Percentiles rank a stretch among this genome's conserved stretches.
These are phyloP conservation scores for Ceryle rudis DNA, from an alignment of 2,797 vertebrate species.

Conservation along the genomic window DNA sequence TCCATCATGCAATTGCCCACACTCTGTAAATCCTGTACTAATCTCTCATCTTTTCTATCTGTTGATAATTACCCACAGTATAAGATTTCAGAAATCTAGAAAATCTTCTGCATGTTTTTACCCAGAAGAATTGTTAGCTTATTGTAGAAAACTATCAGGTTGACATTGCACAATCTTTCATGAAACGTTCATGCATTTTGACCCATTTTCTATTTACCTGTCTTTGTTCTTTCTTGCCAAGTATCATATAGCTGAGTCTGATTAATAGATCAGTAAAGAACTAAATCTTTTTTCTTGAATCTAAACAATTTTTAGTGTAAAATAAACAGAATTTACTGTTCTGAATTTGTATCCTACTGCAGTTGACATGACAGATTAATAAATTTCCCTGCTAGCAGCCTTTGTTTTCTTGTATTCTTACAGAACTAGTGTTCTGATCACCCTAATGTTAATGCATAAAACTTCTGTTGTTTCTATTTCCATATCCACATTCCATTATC, in stretches of 20 bases:
- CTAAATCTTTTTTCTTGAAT: not conserved
- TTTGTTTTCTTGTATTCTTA: slow-evolving; percentile 35
- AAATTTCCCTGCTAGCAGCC: not conserved
- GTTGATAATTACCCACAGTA: not conserved
- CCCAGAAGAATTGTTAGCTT: not conserved
- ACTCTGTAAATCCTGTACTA: not conserved
- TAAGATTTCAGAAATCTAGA: not conserved
- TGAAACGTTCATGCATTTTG: not conserved
- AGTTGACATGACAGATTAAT: slow-evolving; percentile 10
- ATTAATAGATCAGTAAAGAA: not conserved
- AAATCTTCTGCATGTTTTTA: not conserved
- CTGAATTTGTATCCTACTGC: not conserved
- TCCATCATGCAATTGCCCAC: not conserved
- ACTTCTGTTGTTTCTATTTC: not conserved
- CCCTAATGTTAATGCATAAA: not conserved
- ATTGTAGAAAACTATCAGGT: not conserved
- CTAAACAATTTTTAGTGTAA: not conserved
- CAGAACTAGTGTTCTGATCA: slow-evolving; percentile 7
- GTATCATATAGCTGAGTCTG: not conserved
- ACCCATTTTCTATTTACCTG: not conserved
- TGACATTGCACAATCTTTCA: not conserved
- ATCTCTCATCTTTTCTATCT: not conserved
- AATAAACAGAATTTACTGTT: not conserved
- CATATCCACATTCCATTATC: not conserved
- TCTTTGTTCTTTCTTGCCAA: not conserved